Evolutionary conservation across 2,113 vertebrate genomes (phyloP).

Genomic region (Rhabdornis inornatus): DNA sequence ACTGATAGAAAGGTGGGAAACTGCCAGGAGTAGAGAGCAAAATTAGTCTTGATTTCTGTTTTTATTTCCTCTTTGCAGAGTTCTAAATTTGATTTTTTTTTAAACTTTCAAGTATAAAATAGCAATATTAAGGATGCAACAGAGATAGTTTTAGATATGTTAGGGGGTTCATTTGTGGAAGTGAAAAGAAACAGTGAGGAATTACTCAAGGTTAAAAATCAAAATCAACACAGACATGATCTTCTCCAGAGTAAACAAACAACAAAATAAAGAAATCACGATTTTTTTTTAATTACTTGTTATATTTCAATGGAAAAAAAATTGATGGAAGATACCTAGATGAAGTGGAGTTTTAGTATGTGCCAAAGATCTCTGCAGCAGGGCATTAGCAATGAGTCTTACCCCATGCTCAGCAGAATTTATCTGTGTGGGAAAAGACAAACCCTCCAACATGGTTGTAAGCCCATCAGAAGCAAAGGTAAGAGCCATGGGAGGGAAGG

Average conservation of each 20-base stretch:
- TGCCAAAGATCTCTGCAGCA: background rate
- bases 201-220: background rate
- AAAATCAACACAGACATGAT: background rate
- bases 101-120: background rate
- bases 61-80: background rate
- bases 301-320: background rate
- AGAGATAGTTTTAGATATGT: background rate
- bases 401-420: background rate
- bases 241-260: background rate
- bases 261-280: background rate
- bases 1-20: background rate
- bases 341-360: background rate
- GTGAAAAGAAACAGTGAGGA: background rate
- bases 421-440: background rate
- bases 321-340: background rate
- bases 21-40: background rate
- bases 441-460: background rate
- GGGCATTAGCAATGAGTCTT: background rate
- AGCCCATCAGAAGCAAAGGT: background rate
- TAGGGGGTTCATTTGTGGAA: background rate
- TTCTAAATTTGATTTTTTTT: background rate
- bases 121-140: background rate
- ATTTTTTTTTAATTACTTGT: background rate
- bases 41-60: background rate
- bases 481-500: background rate